Evolutionary conservation across 2,888 invertebrate species (phyloP), one percentile per base, ranked within the genome.

Genomic region (Nysson spinosus): DNA sequence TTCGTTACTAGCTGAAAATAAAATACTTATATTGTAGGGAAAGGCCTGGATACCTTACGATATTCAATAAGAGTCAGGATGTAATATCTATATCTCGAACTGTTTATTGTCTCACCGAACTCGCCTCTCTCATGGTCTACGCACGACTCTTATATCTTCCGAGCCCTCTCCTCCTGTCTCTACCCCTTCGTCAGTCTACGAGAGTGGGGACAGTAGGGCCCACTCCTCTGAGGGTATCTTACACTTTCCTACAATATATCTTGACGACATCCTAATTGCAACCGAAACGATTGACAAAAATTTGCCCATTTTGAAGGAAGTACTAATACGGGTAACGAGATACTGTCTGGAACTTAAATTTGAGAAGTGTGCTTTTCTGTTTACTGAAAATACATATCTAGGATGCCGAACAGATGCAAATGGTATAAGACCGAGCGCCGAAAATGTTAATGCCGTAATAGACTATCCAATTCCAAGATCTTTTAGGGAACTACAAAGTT

Each of bases 271-370:
- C 3, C 3, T 51, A 20, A 40, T 40, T 3, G 28, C 39, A 0
- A 39, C 50, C 1, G n/a, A 22, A 26, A 49, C 28, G 4, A 30
- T 30, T 4, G 17, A 28, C 9, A 24, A 42, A 7, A 26, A 35
- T 24, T 42, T 24, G 2, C 9, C 6, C 2, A 24, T 42, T 26
- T 14, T 42, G 14, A 22, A 4, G n/a, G 12, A 22, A 39, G 39
- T 39, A 3, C 11, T 39, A 11, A 9, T 3, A 4, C 3, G 7
- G n/a, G 6, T 39, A 11, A n/a, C n/a, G n/a, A 11, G 22, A 20
- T 20, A 39, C 12, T 39, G 39, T n/a, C 6, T 39, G 22, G 39
- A 39, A 12, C 22, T 39, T 9, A 39, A 39, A 39, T 22, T 39
- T 20, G 9, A 19, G 5, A 39, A 39, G 22, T 20, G 39, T 12